Evolutionary conservation across 2,888 invertebrate species (phyloP), one percentile per base, ranked within the genome.

Genomic region (Beris morrisii): DNA sequence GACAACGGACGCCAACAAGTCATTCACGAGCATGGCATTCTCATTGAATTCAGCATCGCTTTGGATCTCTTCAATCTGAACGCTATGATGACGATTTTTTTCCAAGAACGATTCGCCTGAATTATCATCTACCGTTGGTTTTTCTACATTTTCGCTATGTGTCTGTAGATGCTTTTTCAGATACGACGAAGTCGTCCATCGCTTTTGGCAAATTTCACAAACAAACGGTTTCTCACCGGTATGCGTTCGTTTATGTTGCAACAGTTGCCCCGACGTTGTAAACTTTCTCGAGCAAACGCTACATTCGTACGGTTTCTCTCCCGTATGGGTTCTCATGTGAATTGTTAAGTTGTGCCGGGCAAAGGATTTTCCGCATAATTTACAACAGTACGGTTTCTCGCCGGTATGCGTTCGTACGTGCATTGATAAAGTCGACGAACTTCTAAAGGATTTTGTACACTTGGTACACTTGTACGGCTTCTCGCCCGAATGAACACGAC

Each of bases 321-420:
- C 85, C 0, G 83, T 81, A 77, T 86, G 87, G 15, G 78, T 79
- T 6, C 84, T 78, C 78, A 83, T 77, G 75, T 86, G 86, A 13
- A 4, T 81, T 76, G 69, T 79, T 80, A 69, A 85, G 70, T 71
- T 79, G 56, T 48, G 48, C 5, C 38, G 30, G 2, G 61, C 38
- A 22, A 58, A 52, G 22, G 11, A 12, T 52, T 65, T 67, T 6
- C 48, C 64, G 30, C 54, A 64, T 38, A 67, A 38, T 45, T 67
- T 55, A 67, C 81, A 80, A 65, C 75, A 76, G 68, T 77, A 79
- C 0, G 78, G 77, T 69, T 80, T 79, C 63, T 79, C 78, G 12
- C 79, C 79, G 2, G 79, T 80, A 70, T 81, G 81, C 31, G 77
- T 77, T 12, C 79, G 71, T 73, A 77, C 78, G 67, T 81, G 81